Evolutionary conservation across 2,888 invertebrate genomes (phyloP).

Genomic region (Agrilus biguttatus): DNA sequence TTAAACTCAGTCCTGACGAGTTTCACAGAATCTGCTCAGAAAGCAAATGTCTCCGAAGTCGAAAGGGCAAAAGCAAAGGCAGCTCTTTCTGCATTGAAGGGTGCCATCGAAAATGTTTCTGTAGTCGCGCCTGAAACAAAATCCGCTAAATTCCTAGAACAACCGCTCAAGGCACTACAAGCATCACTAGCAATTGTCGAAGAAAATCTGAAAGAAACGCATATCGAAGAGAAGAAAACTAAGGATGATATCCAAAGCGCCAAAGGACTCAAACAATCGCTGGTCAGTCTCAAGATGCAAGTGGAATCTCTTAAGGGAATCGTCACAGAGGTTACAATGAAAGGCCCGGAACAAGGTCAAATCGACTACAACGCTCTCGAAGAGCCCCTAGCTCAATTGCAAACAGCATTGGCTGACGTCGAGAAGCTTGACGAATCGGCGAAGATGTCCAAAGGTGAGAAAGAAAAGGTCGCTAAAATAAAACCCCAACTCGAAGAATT

Average conservation of each 20-base stretch:
- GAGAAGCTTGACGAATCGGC: neutral
- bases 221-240: too few relatives aligned
- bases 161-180: slow-evolving; percentile 13
- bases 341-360: too few relatives aligned
- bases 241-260: too few relatives aligned
- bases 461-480: slow-evolving; percentile 1
- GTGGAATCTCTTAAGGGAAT: too few relatives aligned
- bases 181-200: slow-evolving; percentile 2
- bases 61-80: slow-evolving; percentile 6
- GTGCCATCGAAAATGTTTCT: slow-evolving; percentile 2
- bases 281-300: too few relatives aligned
- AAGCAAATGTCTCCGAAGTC: slow-evolving; percentile 10
- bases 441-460: neutral
- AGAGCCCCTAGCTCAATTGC: too few relatives aligned
- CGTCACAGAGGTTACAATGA: too few relatives aligned
- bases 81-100: slow-evolving; percentile 10
- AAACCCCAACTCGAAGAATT: slow-evolving; percentile 1
- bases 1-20: neutral
- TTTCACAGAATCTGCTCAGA: neutral
- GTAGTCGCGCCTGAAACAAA: neutral
- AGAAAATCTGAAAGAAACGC: neutral
- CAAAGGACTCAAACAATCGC: too few relatives aligned
- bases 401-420: neutral
- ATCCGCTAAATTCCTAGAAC: slow-evolving; percentile 6
- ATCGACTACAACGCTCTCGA: too few relatives aligned